Evolutionary conservation across 64 coral and sea anemone species (phyloP), one percentile per base, ranked within the genome.

Genomic region (Montipora efflorescens): DNA sequence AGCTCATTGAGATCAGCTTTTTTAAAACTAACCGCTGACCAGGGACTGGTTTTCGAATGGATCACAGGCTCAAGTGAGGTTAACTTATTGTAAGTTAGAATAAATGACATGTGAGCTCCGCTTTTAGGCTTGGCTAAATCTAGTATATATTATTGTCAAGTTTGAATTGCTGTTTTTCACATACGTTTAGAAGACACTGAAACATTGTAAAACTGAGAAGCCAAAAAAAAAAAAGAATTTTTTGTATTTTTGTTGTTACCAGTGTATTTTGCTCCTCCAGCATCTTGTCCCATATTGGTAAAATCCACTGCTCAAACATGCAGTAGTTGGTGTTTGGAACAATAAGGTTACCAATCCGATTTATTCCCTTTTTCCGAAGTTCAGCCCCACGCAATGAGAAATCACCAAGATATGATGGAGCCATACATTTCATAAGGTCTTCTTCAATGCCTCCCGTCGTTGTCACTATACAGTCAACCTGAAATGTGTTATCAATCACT

Each of bases 371-470:
- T 69, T 94, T 91, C 9, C 98, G 87, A 20, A 96, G 62, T 46
- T 76, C 89, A 44, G 92, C 62, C 48, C 95, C 95, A 28, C 84
- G 66, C 11, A 99, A 90, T 61, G 71, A 44, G 59, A 99, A 99
- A 43, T 99, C 98, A 53, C 98, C 98, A 88, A 99, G 72, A 83
- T 96, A 99, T 73, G 98, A 92, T 8, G 95, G 92, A 49, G 95
- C 98, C 83, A 99, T 91, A 59, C 95, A 96, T 88, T 99, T 99
- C 49, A 99, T 99, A 8, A 99, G 75, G 62, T 99, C 98, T 55
- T 99, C 98, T 90, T 99, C 98, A 78, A 99, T 96, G 58, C 92
- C 98, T 87, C 98, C 98, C 46, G 94, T 92, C 80, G 98, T 96
- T 25, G 95, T 99, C 14, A 91, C 92, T 49, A 99, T 79, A 77